Conservation (phyloP, 2,113 vertebrate genomes). For the Chaetodon auriga region DNA sequence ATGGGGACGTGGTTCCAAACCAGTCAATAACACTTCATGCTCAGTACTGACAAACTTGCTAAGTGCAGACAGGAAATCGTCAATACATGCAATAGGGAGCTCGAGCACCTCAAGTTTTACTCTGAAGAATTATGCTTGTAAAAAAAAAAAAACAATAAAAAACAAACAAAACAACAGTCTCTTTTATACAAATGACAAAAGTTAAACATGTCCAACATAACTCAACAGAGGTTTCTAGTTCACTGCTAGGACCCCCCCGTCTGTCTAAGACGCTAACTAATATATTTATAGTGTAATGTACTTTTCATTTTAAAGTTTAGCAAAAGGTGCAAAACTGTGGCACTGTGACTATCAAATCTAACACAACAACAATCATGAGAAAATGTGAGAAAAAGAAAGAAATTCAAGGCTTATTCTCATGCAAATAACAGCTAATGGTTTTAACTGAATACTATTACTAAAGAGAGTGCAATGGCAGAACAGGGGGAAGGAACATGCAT, state of each 20-base stretch:
- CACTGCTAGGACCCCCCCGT: not conserved
- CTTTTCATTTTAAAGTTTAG: conserved; percentile 6
- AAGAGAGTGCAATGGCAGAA: not conserved
- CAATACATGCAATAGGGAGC: not conserved
- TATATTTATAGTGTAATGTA: not conserved
- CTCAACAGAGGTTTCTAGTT: not conserved
- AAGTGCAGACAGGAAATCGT: conserved; percentile 6
- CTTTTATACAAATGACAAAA: not conserved
- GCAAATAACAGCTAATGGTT: conserved; percentile 60
- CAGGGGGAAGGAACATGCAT: not conserved
- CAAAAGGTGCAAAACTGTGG: not conserved
- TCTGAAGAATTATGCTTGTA: not conserved
- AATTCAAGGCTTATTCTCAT: conserved; percentile 55
- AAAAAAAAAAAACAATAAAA: not conserved
- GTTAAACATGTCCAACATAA: not conserved
- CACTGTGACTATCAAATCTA: not conserved
- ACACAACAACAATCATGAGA: not conserved
- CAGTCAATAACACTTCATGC: not conserved
- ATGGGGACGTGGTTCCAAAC: not conserved
- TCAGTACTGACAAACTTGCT: not conserved
- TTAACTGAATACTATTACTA: conserved; percentile 48
- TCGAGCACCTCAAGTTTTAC: conserved; percentile 7
- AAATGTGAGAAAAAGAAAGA: conserved; percentile 21
- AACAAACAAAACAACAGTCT: not conserved
- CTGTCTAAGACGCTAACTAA: not conserved